Conservation (phyloP, 2,797 vertebrate species). For the Cossypha polioptera region DNA sequence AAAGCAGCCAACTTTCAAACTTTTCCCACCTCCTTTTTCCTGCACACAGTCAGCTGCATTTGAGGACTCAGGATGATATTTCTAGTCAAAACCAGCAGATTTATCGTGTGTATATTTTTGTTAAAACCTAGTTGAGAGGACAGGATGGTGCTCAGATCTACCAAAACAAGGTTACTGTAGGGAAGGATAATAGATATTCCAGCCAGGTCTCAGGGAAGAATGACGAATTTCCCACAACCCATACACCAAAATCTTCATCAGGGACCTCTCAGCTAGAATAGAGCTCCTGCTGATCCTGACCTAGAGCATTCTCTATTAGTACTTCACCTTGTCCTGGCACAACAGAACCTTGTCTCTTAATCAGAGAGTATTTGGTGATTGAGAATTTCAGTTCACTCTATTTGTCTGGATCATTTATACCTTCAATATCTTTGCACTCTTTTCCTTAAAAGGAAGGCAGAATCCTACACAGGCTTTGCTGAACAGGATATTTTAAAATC, state of each 20-base stretch:
- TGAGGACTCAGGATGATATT: neutral
- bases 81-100: neutral
- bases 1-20: neutral
- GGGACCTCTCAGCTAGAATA: neutral
- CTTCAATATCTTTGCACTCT: neutral
- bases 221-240: neutral
- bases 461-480: neutral
- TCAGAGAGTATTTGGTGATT: neutral
- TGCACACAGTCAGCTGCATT: neutral
- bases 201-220: neutral
- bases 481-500: neutral
- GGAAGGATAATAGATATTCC: neutral
- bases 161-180: neutral
- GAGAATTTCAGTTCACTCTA: neutral
- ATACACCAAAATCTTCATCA: neutral
- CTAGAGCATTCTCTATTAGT: neutral
- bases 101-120: neutral
- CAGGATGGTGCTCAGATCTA: neutral
- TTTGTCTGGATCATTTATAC: neutral
- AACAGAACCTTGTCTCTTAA: neutral
- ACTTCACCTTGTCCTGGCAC: neutral
- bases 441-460: neutral
- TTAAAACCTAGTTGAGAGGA: neutral
- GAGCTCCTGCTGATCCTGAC: neutral
- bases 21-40: conserved; percentile 44